These are phyloP conservation scores for Dipodomys merriami DNA, from an alignment of 2,113 vertebrate species.

Conservation along the genomic window DNA sequence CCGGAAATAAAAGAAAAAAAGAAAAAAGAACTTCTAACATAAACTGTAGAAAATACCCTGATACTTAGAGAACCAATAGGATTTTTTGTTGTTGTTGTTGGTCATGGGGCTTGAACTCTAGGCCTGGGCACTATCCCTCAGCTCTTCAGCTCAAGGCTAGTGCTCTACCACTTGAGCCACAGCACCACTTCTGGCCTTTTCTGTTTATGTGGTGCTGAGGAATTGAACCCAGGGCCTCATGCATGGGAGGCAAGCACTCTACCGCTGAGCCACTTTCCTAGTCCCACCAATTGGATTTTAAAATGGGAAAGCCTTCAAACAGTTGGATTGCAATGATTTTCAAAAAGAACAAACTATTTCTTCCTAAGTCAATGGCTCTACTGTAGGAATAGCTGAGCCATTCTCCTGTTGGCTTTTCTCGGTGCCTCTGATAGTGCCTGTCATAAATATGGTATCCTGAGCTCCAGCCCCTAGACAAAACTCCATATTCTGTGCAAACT, in stretches of 20 bases:
- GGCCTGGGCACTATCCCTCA: no score
- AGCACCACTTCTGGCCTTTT: no score
- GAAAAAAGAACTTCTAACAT: not conserved
- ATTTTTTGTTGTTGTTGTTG: not conserved
- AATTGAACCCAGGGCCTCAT: no score
- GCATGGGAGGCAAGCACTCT: no score
- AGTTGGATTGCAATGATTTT: not conserved
- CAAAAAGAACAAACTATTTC: slow-evolving; percentile 36
- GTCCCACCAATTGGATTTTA: slow-evolving; percentile 49
- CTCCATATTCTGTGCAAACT: not conserved
- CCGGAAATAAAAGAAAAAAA: no score
- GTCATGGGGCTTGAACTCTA: no score
- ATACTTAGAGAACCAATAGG: slow-evolving; percentile 56
- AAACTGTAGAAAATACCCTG: slow-evolving; percentile 64
- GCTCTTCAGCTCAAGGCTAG: no score
- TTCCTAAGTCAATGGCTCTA: not conserved
- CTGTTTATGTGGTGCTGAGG: no score
- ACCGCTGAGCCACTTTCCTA: no score
- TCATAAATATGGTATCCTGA: not conserved
- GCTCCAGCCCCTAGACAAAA: not conserved
- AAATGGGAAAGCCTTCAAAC: slow-evolving; percentile 76
- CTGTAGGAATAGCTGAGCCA: slow-evolving; percentile 23
- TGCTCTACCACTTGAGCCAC: no score
- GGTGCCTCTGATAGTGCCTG: not conserved
- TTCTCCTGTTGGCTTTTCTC: slow-evolving; percentile 17